Base-by-base conservation (phyloP, 2,888 invertebrate genomes). In the Griposia aprilina region DNA sequence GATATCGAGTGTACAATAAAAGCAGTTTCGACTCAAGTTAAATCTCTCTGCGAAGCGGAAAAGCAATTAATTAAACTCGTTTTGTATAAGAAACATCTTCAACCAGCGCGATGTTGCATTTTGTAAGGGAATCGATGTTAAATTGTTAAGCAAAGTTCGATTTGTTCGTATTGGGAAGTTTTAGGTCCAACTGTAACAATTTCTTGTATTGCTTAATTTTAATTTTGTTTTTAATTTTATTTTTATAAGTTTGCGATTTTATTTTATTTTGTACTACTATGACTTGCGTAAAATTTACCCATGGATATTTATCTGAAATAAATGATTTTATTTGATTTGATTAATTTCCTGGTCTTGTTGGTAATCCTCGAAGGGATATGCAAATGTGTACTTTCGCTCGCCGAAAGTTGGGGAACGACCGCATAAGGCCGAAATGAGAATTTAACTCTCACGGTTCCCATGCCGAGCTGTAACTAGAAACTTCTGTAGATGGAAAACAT, bases 31-130 rank as follows among this genome's bases (percentile, higher is more conserved):
- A 86, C 78, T 85, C 74, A 80, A 91, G 87, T 90, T 90, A 87
- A 91, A 92, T 89, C 88, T 88, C 83, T 83, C 81, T 71, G 74
- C 78, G 71, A 85, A 89, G 81, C 89, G 88, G 88, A 84, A 90
- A 91, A 93, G 91, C 92, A 92, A 93, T 93, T 93, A 93, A 93
- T 92, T 92, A 87, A 92, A 92, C 88, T 90, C 87, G 90, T 93
- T 93, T 93, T 92, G 90, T 90, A 86, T 89, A 91, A 91, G 90
- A 88, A 91, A 84, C 87, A 90, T 88, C 90, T 90, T 88, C 65
- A 78, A 75, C 84, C 82, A 60, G 71, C 74, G 74, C 80, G 72
- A 79, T 81, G 80, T 82, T 88, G 88, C 86, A 90, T 87, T 90
- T 89, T 82, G 78, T 78, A 75, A 81, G 60, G 50, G 84, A 89